Percentiles rank a stretch among this genome's conserved stretches.
Conservation (phyloP, 2,113 vertebrate species). For the Hirundichthys speculiger region DNA sequence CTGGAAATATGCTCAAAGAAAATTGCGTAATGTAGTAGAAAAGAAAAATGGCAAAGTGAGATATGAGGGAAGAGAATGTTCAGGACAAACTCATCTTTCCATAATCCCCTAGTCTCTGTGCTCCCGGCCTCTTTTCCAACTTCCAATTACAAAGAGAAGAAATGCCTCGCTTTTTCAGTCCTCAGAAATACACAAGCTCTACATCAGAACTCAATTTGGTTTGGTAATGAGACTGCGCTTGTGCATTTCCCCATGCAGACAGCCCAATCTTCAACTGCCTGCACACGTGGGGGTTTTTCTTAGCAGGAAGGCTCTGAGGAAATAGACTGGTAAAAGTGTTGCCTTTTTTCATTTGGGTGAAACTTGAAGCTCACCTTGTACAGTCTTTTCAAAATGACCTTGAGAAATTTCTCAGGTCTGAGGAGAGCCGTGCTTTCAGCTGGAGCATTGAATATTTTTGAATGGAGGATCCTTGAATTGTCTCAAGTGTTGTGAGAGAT, state of each 20-base stretch:
- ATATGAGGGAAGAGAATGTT: conserved; percentile 72
- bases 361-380: conserved; percentile 73
- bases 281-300: conserved; percentile 73
- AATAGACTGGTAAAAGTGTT: conserved; percentile 76
- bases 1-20: conserved; percentile 41
- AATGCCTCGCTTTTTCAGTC: conserved; percentile 73
- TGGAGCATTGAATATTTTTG: conserved; percentile 13
- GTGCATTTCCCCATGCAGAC: conserved; percentile 81
- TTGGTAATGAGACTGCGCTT: conserved; percentile 83
- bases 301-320: conserved; percentile 73
- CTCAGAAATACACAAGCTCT: conserved; percentile 78
- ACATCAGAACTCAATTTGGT: conserved; percentile 83
- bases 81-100: conserved; percentile 75
- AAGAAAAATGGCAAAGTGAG: conserved; percentile 55
- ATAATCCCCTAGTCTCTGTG: conserved; percentile 75
- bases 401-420: conserved; percentile 61
- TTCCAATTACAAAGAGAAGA: conserved; percentile 81
- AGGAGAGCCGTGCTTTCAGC: conserved; percentile 32
- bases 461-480: background rate
- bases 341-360: conserved; percentile 78
- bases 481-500: conserved; percentile 32
- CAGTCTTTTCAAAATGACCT: conserved; percentile 70
- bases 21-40: conserved; percentile 42
- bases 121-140: conserved; percentile 69
- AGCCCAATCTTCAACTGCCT: conserved; percentile 78